Evolutionary conservation across 53 echinoderm and acorn worm genomes (phyloP).

Genomic region (Pentamera pediparva): DNA sequence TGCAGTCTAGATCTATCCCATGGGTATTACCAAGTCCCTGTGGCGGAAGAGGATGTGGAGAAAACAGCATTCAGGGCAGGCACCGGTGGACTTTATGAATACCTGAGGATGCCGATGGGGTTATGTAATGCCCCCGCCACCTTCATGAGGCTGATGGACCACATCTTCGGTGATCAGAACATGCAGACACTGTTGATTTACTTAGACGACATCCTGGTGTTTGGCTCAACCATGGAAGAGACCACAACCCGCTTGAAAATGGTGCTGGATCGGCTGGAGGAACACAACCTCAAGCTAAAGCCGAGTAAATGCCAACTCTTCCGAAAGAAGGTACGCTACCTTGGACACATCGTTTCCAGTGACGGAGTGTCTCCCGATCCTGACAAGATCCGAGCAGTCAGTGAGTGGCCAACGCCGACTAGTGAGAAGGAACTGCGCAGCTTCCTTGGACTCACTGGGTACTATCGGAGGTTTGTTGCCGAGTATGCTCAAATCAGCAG

Average conservation of each 20-base stretch:
- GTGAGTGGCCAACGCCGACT: slow-evolving; percentile 36
- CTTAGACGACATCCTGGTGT: slow-evolving; percentile 63
- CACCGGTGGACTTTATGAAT: slow-evolving; percentile 64
- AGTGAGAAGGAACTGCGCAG: slow-evolving; percentile 26
- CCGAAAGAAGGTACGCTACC: slow-evolving; percentile 28
- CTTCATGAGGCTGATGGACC: slow-evolving; percentile 70
- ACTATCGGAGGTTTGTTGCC: slow-evolving; percentile 47
- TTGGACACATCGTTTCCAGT: slow-evolving; percentile 43
- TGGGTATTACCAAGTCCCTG: slow-evolving; percentile 55
- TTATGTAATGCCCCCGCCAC: slow-evolving; percentile 68
- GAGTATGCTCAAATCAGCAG: slow-evolving; percentile 42
- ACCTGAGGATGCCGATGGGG: slow-evolving; percentile 59
- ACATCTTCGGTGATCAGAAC: slow-evolving; percentile 62
- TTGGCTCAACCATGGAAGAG: slow-evolving; percentile 52
- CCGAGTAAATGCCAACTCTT: slow-evolving; percentile 58
- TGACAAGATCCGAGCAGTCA: slow-evolving; percentile 40
- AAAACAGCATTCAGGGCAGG: slow-evolving; percentile 71
- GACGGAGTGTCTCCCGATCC: slow-evolving; percentile 44
- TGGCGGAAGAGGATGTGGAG: slow-evolving; percentile 26
- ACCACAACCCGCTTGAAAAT: slow-evolving; percentile 46
- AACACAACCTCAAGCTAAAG: slow-evolving; percentile 53
- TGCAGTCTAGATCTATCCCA: slow-evolving; percentile 67
- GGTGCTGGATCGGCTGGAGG: slow-evolving; percentile 42
- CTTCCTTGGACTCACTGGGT: slow-evolving; percentile 48
- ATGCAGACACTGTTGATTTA: slow-evolving; percentile 39